Evolutionary conservation across 2,888 invertebrate species (phyloP).

Genomic region (Cryptocephalus primarius): DNA sequence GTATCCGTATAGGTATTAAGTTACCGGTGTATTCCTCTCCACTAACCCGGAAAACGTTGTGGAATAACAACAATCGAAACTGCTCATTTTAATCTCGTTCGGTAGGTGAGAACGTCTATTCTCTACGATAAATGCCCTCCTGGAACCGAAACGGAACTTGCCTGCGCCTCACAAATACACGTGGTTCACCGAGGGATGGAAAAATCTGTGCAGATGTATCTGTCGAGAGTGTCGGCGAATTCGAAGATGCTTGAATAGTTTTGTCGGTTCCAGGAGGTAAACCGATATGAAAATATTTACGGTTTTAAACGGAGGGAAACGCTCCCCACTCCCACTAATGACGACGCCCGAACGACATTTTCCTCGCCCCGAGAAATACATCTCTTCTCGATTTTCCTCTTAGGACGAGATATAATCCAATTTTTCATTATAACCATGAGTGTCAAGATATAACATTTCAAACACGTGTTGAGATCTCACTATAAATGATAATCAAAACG

Average conservation of each 20-base stretch:
- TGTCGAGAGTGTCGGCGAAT: too few relatives aligned
- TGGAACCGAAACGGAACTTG: too few relatives aligned
- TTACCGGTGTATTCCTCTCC: background rate
- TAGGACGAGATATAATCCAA: background rate
- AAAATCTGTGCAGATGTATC: too few relatives aligned
- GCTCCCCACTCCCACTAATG: too few relatives aligned
- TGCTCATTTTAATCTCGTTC: slow-evolving; percentile 24
- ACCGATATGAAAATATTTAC: too few relatives aligned
- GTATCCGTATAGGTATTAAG: background rate
- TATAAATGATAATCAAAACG: slow-evolving; percentile 17
- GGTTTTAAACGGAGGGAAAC: too few relatives aligned
- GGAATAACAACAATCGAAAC: background rate
- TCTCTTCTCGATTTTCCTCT: background rate
- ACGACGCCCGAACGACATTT: too few relatives aligned
- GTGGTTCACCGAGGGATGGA: too few relatives aligned
- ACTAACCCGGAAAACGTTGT: background rate
- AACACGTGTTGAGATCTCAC: slow-evolving; percentile 20
- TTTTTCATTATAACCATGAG: slow-evolving; percentile 11
- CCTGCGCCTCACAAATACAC: too few relatives aligned
- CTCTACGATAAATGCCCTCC: background rate
- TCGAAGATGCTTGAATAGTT: too few relatives aligned
- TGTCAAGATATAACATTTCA: slow-evolving; percentile 18
- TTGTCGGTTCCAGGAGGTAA: too few relatives aligned
- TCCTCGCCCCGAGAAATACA: background rate
- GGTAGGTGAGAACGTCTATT: slow-evolving; percentile 20